A percentile compares a stretch with the other conserved stretches of the same genome.
Evolutionary conservation across 2,888 invertebrate species (phyloP).

Genomic region (Melieria crassipennis): DNA sequence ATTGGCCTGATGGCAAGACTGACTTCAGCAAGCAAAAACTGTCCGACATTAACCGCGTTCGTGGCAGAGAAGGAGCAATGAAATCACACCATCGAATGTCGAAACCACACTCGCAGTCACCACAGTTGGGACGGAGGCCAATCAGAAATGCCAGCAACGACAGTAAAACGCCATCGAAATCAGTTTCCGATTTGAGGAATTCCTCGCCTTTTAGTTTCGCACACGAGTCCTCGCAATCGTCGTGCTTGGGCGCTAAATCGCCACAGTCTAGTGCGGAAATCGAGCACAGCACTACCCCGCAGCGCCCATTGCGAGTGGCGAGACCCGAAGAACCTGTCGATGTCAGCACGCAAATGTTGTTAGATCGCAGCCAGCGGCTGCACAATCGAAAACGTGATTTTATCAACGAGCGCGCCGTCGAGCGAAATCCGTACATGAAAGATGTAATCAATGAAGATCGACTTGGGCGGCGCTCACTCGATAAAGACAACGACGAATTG

Average conservation of each 20-base stretch:
- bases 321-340: constrained; percentile 48
- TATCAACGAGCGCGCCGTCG: constrained; percentile 63
- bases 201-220: constrained; percentile 36
- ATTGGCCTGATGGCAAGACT: constrained; percentile 59
- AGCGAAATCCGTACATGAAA: constrained; percentile 64
- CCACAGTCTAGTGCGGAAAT: constrained; percentile 49
- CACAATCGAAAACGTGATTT: constrained; percentile 64
- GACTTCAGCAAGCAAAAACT: constrained; percentile 37
- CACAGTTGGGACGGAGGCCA: constrained; percentile 32
- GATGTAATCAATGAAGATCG: constrained; percentile 55
- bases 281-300: constrained; percentile 41
- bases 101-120: constrained; percentile 55
- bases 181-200: constrained; percentile 50
- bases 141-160: background rate
- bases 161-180: constrained; percentile 46
- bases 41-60: background rate
- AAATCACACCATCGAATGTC: constrained; percentile 6
- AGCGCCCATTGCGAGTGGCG: constrained; percentile 45
- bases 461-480: constrained; percentile 31
- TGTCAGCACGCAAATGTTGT: constrained; percentile 55
- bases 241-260: constrained; percentile 37
- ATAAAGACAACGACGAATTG: constrained; percentile 46
- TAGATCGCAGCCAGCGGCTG: constrained; percentile 63
- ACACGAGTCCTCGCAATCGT: constrained; percentile 45
- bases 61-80: background rate